phyloP scores from a whole-genome alignment of 1,140 invertebrate genomes.

The Brachionus koreanus region DNA sequence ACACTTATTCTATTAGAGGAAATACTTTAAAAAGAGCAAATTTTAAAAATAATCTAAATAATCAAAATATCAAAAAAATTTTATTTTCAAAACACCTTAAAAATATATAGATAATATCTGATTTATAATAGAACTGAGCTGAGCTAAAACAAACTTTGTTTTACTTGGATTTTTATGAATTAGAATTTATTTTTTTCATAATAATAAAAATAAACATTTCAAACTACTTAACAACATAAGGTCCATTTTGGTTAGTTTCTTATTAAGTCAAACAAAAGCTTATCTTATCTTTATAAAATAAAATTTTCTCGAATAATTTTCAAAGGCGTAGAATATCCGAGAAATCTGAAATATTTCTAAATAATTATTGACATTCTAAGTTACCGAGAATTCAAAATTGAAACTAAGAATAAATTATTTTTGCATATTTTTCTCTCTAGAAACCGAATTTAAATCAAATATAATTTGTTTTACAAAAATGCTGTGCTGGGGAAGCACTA shows the following conservation, averaged over 20 bases:
- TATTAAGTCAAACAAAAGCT: background rate
- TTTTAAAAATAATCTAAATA: background rate
- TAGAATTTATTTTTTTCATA: background rate
- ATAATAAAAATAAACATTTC: background rate
- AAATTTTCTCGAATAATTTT: background rate
- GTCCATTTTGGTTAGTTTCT: background rate
- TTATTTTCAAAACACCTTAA: background rate
- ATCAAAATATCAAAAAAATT: background rate
- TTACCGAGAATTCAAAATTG: background rate
- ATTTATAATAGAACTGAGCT: background rate
- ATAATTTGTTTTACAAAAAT: slow-evolving; percentile 9
- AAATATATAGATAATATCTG: background rate
- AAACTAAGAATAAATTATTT: slow-evolving; percentile 22
- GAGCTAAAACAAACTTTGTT: background rate
- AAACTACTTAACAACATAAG: background rate
- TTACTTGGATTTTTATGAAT: background rate
- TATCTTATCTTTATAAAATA: background rate
- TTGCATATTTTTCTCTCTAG: slow-evolving; percentile 17
- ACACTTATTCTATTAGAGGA: no score
- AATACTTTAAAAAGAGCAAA: no score
- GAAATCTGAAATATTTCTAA: background rate
- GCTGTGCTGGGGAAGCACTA: slow-evolving; percentile 54
- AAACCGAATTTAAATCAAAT: background rate
- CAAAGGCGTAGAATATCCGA: background rate
- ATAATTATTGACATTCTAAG: background rate